A percentile compares a stretch with the other conserved stretches of the same genome.
phyloP scores from a whole-genome alignment of 2,797 vertebrate genomes.

The Mus minutoides region DNA sequence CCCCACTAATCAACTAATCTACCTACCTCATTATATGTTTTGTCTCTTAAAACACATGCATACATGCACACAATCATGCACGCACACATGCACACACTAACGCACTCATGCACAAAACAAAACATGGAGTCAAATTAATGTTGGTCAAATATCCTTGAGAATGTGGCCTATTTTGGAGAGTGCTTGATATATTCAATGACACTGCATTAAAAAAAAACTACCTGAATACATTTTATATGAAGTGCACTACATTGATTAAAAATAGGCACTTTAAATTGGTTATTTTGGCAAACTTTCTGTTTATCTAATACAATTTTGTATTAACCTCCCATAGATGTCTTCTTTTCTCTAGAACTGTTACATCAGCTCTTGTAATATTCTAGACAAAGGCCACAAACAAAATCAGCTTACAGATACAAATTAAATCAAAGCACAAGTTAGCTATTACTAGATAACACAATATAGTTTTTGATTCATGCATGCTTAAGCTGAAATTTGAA shows the following conservation, averaged over 20 bases:
- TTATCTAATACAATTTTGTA: background rate
- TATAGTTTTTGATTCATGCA: background rate
- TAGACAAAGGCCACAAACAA: background rate
- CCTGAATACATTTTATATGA: background rate
- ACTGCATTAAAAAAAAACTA: background rate
- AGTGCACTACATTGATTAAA: background rate
- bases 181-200: background rate
- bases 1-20: too few relatives aligned
- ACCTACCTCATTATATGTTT: background rate
- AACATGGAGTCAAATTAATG: background rate
- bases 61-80: background rate
- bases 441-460: background rate
- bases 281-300: background rate
- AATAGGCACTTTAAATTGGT: background rate
- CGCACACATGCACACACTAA: too few relatives aligned
- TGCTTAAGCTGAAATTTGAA: background rate
- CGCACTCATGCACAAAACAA: background rate
- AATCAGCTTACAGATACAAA: background rate
- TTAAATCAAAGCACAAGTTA: background rate
- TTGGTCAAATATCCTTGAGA: background rate
- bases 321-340: background rate
- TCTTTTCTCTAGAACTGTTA: background rate
- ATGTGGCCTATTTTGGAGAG: background rate
- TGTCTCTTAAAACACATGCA: background rate
- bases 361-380: background rate